Evolutionary conservation across 2,113 vertebrate species (phyloP), one percentile per base, ranked within the genome.

Genomic region (Eonycteris spelaea): DNA sequence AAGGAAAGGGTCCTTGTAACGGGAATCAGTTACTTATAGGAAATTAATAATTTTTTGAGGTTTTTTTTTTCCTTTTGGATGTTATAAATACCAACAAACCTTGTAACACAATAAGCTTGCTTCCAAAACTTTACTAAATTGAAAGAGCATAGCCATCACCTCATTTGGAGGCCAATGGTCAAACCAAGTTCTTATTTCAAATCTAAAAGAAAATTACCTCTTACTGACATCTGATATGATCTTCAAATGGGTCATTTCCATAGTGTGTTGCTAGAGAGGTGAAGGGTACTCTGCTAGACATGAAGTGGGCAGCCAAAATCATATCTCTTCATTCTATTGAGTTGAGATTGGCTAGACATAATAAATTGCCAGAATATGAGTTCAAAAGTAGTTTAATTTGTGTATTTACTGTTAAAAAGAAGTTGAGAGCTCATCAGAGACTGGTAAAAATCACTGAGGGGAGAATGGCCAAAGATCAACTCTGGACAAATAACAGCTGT

Each of bases 71-170:
- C 40, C 13, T 67, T 94, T 71, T 22, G 51, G 26, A 73, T 89
- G 1, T 74, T 93, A 93, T 92, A 87, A 79, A 91, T 90, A 33
- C 57, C n/a, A 75, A 86, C 24, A 95, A 70, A 96, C 82, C 74
- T 88, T 59, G 24, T 30, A 73, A 92, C 57, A n/a, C 26, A 59
- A 91, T 90, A 92, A 71, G 9, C 51, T 94, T 86, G 26, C 57
- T 71, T 67, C 48, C 11, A 78, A 70, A 92, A 77, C 45, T 65
- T 96, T 75, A 55, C 55, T 79, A 73, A 86, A 45, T 95, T 92
- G 93, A 95, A 86, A 67, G 71, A 77, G 83, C 61, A 13, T 51
- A 71, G 65, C 15, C 48, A 24, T 59, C 84, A 92, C 40, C 13
- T 71, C 73, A 71, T n/a, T 18, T 48, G 48, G 1, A 0, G 84